These are phyloP conservation scores for Bos indicus DNA, from an alignment of 2,113 vertebrate species.

Conservation along the genomic window DNA sequence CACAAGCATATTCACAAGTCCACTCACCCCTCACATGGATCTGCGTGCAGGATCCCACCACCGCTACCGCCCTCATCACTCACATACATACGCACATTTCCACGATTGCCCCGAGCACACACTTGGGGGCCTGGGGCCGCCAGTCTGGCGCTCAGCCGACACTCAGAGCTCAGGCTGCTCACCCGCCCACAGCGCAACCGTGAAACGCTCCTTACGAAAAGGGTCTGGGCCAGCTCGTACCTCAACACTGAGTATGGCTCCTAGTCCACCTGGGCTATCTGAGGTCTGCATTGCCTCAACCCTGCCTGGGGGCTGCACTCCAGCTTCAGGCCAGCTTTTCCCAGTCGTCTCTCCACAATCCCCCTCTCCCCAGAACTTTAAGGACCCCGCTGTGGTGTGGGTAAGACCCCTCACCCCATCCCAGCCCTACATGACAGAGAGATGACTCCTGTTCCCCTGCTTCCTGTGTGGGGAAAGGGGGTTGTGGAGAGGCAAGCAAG, in stretches of 20 bases:
- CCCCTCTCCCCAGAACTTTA: neutral
- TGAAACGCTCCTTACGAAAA: too few relatives aligned
- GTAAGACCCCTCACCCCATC: neutral
- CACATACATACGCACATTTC: neutral
- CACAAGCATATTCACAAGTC: neutral
- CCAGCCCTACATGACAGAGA: neutral
- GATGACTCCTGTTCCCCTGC: neutral
- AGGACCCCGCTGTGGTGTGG: neutral
- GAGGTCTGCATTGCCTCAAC: fast-evolving
- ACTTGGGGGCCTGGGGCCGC: fast-evolving
- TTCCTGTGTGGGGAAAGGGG: neutral
- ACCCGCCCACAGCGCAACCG: fast-evolving
- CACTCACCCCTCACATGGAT: neutral
- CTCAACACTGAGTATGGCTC: neutral
- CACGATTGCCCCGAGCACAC: fast-evolving
- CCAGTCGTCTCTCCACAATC: neutral
- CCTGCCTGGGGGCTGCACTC: neutral
- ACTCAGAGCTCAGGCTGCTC: neutral
- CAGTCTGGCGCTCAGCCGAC: neutral
- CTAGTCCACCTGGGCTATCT: neutral
- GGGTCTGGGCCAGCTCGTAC: fast-evolving
- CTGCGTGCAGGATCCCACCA: neutral
- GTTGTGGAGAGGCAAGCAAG: neutral
- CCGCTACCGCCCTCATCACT: neutral
- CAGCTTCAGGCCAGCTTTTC: neutral